Percentiles rank a stretch among this genome's conserved stretches.
These are phyloP conservation scores for Cladopsammia gracilis DNA, from an alignment of 64 coral and sea anemone species.

Conservation along the genomic window DNA sequence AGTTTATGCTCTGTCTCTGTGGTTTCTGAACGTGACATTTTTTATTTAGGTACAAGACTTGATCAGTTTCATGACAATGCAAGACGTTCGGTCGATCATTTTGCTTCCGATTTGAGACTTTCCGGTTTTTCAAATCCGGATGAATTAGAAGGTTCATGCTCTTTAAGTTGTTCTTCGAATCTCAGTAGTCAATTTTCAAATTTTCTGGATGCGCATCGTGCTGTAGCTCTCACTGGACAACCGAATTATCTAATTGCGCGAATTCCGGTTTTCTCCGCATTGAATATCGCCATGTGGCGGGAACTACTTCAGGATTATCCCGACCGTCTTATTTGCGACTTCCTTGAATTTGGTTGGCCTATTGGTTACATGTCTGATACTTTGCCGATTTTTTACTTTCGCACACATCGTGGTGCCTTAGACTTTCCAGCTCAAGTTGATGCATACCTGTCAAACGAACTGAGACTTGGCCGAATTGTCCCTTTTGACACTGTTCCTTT, in stretches of 20 bases:
- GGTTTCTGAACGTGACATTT: neutral
- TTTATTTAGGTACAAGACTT: neutral
- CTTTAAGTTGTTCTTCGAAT: neutral
- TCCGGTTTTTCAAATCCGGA: neutral
- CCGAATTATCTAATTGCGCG: slow-evolving; percentile 7
- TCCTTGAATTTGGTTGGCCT: slow-evolving; percentile 51
- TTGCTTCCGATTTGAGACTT: neutral
- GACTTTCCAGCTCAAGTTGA: neutral
- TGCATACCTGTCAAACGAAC: neutral
- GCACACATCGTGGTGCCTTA: slow-evolving; percentile 18
- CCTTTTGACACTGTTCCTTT: neutral
- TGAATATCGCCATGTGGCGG: neutral
- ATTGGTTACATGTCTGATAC: neutral
- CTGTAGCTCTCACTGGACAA: neutral
- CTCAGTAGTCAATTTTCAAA: neutral
- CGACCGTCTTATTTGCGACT: slow-evolving; percentile 31
- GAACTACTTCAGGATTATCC: neutral
- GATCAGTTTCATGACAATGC: neutral
- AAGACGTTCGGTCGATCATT: neutral
- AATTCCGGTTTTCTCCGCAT: slow-evolving; percentile 5
- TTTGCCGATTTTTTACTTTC: slow-evolving; percentile 30
- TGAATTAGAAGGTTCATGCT: neutral
- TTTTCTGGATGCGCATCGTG: slow-evolving; percentile 4
- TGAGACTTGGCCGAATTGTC: neutral
- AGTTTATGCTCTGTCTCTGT: neutral